A percentile compares a stretch with the other conserved stretches of the same genome.
Conservation (phyloP, 2,797 vertebrate species). For the Eurystomus glaucurus region DNA sequence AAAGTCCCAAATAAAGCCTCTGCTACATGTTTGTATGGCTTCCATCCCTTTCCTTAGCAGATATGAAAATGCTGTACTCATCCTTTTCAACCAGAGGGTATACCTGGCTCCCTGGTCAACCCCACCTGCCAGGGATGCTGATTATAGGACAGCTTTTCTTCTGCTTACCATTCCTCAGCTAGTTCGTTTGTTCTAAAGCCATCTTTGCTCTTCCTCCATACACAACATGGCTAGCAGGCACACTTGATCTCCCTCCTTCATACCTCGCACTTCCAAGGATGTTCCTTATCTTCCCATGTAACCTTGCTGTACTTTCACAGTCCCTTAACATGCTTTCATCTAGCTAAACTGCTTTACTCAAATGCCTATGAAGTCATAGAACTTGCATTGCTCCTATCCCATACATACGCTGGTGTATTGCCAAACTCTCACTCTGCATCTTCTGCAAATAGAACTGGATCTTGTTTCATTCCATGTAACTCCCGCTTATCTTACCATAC, state of each 20-base stretch:
- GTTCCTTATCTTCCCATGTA: neutral
- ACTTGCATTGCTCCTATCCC: neutral
- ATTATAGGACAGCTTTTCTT: neutral
- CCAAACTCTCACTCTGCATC: neutral
- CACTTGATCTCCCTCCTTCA: neutral
- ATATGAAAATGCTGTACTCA: neutral
- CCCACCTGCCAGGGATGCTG: accelerated
- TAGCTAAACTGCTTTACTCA: neutral
- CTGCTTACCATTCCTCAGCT: neutral
- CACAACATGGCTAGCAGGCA: neutral
- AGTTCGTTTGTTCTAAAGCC: neutral
- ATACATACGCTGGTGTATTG: accelerated
- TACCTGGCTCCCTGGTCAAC: neutral
- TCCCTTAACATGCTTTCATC: neutral
- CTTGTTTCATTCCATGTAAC: neutral
- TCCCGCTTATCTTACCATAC: neutral
- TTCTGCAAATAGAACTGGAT: neutral
- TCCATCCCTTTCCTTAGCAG: neutral
- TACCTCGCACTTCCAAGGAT: neutral
- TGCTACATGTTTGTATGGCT: neutral
- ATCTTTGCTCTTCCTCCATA: neutral
- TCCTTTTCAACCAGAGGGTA: neutral
- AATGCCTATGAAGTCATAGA: neutral
- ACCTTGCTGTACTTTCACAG: neutral
- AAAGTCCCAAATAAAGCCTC: neutral